Evolutionary conservation across 2,888 invertebrate species (phyloP).

Genomic region (Pollenia angustigena): DNA sequence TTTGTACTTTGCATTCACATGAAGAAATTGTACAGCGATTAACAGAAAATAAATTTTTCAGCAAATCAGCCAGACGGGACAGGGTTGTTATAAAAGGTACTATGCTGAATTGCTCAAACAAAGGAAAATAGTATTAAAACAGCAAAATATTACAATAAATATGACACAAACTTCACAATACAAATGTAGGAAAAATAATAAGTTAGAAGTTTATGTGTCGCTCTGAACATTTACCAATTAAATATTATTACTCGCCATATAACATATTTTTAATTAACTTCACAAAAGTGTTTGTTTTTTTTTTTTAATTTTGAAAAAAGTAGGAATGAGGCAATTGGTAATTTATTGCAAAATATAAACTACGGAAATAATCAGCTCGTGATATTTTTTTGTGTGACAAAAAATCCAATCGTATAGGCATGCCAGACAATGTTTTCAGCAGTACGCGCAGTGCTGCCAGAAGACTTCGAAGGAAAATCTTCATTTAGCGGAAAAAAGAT

Average conservation of each 20-base stretch:
- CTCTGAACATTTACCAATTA: no score
- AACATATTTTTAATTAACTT: no score
- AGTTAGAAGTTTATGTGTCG: no score
- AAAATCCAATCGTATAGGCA: slow-evolving; percentile 6
- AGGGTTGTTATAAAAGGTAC: slow-evolving; percentile 55
- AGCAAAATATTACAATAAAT: not conserved
- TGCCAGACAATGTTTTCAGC: no score
- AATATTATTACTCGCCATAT: no score
- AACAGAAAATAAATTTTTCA: slow-evolving; percentile 58
- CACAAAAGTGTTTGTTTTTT: no score
- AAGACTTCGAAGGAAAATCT: no score
- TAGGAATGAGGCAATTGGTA: no score
- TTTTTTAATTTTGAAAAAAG: no score
- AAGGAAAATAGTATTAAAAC: not conserved
- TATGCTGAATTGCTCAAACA: slow-evolving; percentile 36
- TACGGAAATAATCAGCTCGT: slow-evolving; percentile 36
- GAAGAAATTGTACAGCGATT: slow-evolving; percentile 67
- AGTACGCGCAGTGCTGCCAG: no score
- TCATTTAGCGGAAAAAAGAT: no score
- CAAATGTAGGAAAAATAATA: not conserved
- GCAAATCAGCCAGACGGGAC: slow-evolving; percentile 58
- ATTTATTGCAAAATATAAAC: not conserved
- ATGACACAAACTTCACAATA: not conserved
- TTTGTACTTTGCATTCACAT: slow-evolving; percentile 76
- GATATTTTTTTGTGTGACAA: not conserved